Percentiles rank a stretch among this genome's conserved stretches.
Evolutionary conservation across 2,888 invertebrate species (phyloP).

Genomic region (Sinohyriopsis cumingii): DNA sequence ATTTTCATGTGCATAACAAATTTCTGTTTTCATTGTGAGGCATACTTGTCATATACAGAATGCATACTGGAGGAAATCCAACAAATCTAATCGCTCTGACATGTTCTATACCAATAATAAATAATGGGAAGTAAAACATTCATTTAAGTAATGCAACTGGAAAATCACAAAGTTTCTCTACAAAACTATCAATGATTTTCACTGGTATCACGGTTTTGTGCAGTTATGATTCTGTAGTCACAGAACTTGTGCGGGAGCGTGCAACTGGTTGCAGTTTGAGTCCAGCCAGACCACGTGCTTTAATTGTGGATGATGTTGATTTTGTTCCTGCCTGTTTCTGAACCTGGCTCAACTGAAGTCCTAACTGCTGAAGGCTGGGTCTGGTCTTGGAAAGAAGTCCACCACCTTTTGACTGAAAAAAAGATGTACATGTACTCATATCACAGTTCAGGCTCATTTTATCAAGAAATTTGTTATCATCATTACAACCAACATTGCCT

Average conservation of each 20-base stretch:
- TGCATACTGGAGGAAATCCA: too few relatives aligned
- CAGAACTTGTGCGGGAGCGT: slow-evolving; percentile 41
- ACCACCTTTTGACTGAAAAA: slow-evolving; percentile 30
- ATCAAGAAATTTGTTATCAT: neutral
- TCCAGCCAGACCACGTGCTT: slow-evolving; percentile 31
- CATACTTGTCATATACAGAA: too few relatives aligned
- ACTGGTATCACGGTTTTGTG: neutral
- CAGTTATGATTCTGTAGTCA: slow-evolving; percentile 36
- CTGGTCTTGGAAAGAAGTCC: slow-evolving; percentile 23
- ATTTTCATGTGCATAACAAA: too few relatives aligned
- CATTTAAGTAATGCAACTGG: neutral
- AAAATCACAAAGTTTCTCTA: slow-evolving; percentile 1
- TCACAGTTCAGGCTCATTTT: neutral
- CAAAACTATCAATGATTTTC: neutral
- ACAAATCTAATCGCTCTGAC: too few relatives aligned
- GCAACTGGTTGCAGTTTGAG: slow-evolving; percentile 38
- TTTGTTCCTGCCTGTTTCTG: slow-evolving; percentile 28
- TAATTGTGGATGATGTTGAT: slow-evolving; percentile 17
- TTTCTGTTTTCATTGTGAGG: too few relatives aligned
- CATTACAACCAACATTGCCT: neutral
- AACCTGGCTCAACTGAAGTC: slow-evolving; percentile 44
- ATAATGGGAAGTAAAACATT: too few relatives aligned
- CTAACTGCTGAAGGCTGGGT: slow-evolving; percentile 53
- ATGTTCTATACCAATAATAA: too few relatives aligned
- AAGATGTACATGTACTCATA: neutral